A percentile compares a stretch with the other conserved stretches of the same genome.
phyloP scores from a whole-genome alignment of 2,113 vertebrate species.

The Pelmatolapia mariae region DNA sequence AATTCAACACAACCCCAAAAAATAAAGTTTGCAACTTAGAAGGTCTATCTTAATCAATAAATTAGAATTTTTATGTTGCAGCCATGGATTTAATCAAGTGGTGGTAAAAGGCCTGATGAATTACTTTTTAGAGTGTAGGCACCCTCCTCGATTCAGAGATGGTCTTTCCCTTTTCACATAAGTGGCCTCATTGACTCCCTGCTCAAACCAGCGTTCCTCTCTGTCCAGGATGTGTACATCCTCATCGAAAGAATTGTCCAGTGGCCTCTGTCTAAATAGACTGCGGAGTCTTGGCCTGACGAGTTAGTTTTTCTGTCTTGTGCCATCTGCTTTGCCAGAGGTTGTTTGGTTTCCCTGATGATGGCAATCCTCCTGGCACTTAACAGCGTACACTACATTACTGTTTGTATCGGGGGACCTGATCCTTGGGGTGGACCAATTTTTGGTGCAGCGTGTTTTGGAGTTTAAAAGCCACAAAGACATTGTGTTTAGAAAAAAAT shows the following conservation, averaged over 20 bases:
- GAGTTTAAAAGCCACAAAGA: not conserved
- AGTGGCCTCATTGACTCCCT: not conserved
- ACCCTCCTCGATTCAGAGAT: not conserved
- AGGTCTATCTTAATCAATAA: too few species aligned
- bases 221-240: not conserved
- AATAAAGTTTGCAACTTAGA: too few species aligned
- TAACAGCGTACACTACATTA: not conserved
- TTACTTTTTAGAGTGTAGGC: too few species aligned
- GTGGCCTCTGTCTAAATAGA: not conserved
- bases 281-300: not conserved
- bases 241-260: not conserved
- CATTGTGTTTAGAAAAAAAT: not conserved
- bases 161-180: not conserved
- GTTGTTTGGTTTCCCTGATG: not conserved
- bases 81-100: too few species aligned
- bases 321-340: not conserved
- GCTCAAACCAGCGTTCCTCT: not conserved
- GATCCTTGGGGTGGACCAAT: not conserved
- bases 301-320: not conserved
- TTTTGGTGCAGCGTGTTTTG: not conserved
- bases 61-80: too few species aligned
- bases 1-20: too few species aligned
- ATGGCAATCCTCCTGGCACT: not conserved
- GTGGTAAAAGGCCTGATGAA: too few species aligned
- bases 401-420: not conserved